Base-by-base conservation (phyloP, 2,888 invertebrate genomes). In the Patella depressa region DNA sequence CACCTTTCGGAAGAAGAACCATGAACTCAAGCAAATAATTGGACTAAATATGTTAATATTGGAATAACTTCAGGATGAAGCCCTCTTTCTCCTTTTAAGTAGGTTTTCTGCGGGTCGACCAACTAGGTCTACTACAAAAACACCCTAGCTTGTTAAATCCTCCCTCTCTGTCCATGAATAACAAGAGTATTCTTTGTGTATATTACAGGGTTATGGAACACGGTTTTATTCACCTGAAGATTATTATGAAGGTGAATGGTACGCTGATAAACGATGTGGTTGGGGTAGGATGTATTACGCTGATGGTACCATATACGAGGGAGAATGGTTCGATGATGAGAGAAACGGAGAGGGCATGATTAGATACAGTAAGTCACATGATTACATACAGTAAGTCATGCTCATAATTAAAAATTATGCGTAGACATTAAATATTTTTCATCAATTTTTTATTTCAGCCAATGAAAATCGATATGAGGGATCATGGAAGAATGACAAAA, bases 231-330 rank as follows among this genome's bases (percentile, higher is more conserved):
- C 85, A 15, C 89, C 90, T 45, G 83, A 85, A n/a, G 91, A 91
- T 78, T 91, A 89, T 80, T 92, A 91, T 83, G 92, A 92, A 81
- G 92, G 92, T 0, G 92, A 92, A 83, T 92, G 91, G 90, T 91
- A 91, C 79, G 90, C 87, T 14, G 91, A 90, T 72, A 90, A 91
- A 77, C 81, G 91, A 71, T 91, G 91, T 83, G 92, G 92, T 53
- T 92, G 92, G 92, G 92, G 92, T 15, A 83, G 92, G n/a, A 92
- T 92, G 91, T 90, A 91, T 78, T 91, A 86, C 79, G 83, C 85
- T 24, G 91, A 92, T 87, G 91, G 90, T 4, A 89, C 89, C 24
- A 90, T 90, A 69, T 91, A 91, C 82, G 91, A 91, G 80, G 91
- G 91, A 45, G 91, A 92, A 82, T 92, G 92, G 92, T 90, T 86